Base-by-base conservation (phyloP, 2,797 vertebrate genomes). In the Cyprinodon diabolis region DNA sequence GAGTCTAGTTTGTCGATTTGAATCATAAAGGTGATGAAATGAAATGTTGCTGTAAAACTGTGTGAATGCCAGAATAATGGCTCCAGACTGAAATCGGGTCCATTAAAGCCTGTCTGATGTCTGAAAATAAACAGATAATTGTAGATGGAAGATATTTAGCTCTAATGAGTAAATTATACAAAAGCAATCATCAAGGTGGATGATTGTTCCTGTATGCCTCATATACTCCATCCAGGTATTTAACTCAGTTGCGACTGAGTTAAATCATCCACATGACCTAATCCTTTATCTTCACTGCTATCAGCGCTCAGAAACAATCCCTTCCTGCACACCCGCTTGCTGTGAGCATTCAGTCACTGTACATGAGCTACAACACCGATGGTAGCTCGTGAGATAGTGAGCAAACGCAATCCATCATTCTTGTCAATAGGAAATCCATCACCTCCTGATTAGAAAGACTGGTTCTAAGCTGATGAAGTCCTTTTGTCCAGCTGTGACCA, bases 401-500 rank as follows among this genome's bases (percentile, higher is more conserved):
- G 35, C 23, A 56, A 65, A 58, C 25, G n/a, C 56, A 74, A 51
- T 76, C 51, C 19, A 65, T 81, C 70, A 70, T 63, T 54, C 69
- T 66, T 66, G 57, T 74, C 48, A 25, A 5, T 51, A 66, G 62
- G 49, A 1, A 68, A 68, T 40, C 11, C 48, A 43, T 72, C 49
- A 47, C 37, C 62, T 78, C 54, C 51, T 67, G 10, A 25, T 75
- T 52, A 72, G 68, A 79, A 84, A 54, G 69, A 79, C 49, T 49
- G 71, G 12, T 43, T 63, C n/a, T 60, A 19, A n/a, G 67, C 57
- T 65, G 65, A 69, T 54, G 8, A 71, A 72, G 35, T 17, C 43
- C 37, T 12, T 78, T 76, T 69, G 37, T 68, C 68, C 71, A 75
- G 74, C 65, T 83, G 75, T 78, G 60, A 81, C 78, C 75, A 76